Conservation (phyloP, 1,140 invertebrate species). For the Lethrus apterus region DNA sequence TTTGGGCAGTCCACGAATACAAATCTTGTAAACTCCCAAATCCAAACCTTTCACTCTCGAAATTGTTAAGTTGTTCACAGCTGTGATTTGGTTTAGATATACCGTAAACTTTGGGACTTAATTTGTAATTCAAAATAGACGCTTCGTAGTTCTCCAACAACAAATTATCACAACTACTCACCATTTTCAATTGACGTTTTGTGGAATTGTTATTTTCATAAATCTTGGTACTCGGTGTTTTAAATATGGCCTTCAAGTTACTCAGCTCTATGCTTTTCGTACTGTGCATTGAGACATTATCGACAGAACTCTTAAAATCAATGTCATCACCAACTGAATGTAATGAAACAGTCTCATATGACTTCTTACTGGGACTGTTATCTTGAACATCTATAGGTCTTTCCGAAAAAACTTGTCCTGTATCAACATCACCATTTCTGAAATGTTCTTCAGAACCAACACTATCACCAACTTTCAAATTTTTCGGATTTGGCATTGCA, state of each 20-base stretch:
- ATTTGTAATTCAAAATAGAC: constrained; percentile 38
- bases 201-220: constrained; percentile 27
- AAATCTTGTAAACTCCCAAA: constrained; percentile 39
- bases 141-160: constrained; percentile 21
- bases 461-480: not conserved
- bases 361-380: constrained; percentile 16
- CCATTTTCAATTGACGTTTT: constrained; percentile 28
- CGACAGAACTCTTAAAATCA: constrained; percentile 39
- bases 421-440: constrained; percentile 17
- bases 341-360: constrained; percentile 24
- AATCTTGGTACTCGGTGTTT: constrained; percentile 29
- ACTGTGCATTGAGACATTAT: constrained; percentile 48
- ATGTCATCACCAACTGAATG: constrained; percentile 22
- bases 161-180: constrained; percentile 34
- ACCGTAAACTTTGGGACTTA: constrained; percentile 53
- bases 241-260: constrained; percentile 31
- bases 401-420: constrained; percentile 22
- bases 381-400: constrained; percentile 36
- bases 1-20: constrained; percentile 21
- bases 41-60: constrained; percentile 31
- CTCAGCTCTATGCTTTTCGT: constrained; percentile 44
- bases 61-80: constrained; percentile 48
- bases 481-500: constrained; percentile 20
- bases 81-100: constrained; percentile 45
- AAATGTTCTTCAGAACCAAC: constrained; percentile 5